Percentiles rank a stretch among this genome's conserved stretches.
phyloP scores from a whole-genome alignment of 2,113 vertebrate species.

The Craseonycteris thonglongyai region DNA sequence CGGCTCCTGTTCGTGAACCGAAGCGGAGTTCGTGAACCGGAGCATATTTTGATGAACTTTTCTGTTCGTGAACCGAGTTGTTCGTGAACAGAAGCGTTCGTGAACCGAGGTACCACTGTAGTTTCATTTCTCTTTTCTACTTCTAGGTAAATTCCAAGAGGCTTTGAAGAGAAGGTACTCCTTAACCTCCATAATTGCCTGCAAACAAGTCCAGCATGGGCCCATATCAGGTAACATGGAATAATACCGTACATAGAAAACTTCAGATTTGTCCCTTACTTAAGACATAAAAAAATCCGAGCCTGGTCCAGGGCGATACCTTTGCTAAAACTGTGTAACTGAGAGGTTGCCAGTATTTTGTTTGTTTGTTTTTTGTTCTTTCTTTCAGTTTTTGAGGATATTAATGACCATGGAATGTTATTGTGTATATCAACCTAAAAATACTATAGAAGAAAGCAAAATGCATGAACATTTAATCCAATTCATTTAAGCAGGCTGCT shows the following conservation, averaged over 20 bases:
- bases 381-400: background rate
- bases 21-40: too few relatives aligned
- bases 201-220: background rate
- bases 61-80: too few relatives aligned
- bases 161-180: background rate
- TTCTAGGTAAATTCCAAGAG: background rate
- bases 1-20: too few relatives aligned
- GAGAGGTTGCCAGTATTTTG: background rate
- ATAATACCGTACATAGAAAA: background rate
- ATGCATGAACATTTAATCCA: background rate
- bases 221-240: background rate
- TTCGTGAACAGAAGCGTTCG: too few relatives aligned
- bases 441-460: slow-evolving; percentile 12
- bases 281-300: background rate
- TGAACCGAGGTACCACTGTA: too few relatives aligned
- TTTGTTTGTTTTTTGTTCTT: too few relatives aligned
- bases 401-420: background rate
- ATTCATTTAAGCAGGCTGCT: background rate
- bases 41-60: too few relatives aligned
- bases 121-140: background rate
- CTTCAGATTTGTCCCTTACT: background rate
- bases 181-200: background rate
- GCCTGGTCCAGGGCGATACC: background rate
- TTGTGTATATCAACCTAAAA: background rate
- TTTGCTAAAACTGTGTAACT: background rate